Percentiles rank a stretch among this genome's conserved stretches.
These are phyloP conservation scores for Drosophila niveifrons DNA, from an alignment of 2,888 invertebrate species.

Conservation along the genomic window DNA sequence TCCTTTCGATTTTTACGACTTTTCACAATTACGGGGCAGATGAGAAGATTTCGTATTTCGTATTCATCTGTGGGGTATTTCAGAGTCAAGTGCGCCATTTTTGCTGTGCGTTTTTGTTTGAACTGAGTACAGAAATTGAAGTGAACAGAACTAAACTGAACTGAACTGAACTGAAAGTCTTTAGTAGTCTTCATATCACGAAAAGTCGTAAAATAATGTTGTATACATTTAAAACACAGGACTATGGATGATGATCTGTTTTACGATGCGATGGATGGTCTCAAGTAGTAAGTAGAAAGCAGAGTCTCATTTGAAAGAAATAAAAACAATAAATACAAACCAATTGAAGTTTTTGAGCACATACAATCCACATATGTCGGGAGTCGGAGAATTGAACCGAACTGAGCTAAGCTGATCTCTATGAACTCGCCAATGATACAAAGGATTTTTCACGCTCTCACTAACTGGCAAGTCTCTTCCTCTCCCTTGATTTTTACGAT, in stretches of 20 bases:
- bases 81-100: slow-evolving; percentile 73
- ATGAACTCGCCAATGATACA: slow-evolving; percentile 48
- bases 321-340: slow-evolving; percentile 76
- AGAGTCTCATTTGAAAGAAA: slow-evolving; percentile 75
- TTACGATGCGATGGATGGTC: slow-evolving; percentile 58
- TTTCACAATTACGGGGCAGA: slow-evolving; percentile 16
- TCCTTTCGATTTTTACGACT: slow-evolving; percentile 57
- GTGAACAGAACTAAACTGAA: too few relatives aligned
- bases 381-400: slow-evolving; percentile 5
- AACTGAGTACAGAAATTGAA: too few relatives aligned
- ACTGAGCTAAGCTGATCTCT: slow-evolving; percentile 21
- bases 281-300: slow-evolving; percentile 56
- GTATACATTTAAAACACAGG: slow-evolving; percentile 78
- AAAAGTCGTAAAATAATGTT: slow-evolving; percentile 74
- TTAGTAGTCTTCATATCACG: slow-evolving; percentile 55
- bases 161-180: slow-evolving; percentile 59
- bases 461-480: slow-evolving; percentile 23
- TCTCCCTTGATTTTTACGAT: slow-evolving; percentile 65
- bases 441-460: slow-evolving; percentile 78
- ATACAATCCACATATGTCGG: slow-evolving; percentile 50
- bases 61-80: slow-evolving; percentile 17
- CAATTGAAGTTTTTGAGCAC: slow-evolving; percentile 62
- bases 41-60: slow-evolving; percentile 5
- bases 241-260: slow-evolving; percentile 59
- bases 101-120: slow-evolving; percentile 16